phyloP scores from a whole-genome alignment of 2,888 invertebrate species.

The Tipula helvola region DNA sequence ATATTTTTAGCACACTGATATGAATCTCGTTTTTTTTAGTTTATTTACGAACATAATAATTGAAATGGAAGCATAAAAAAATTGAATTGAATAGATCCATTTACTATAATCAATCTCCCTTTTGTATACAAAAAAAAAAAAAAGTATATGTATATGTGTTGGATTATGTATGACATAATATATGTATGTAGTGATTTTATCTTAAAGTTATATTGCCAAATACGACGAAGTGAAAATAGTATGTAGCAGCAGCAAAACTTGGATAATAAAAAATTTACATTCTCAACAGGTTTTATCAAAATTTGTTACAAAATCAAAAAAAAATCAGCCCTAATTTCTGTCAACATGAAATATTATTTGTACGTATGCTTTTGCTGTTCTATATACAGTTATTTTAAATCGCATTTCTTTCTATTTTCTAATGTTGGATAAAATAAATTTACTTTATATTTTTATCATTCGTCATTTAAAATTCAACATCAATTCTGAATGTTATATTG shows the following conservation, averaged over 20 bases:
- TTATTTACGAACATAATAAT: background rate
- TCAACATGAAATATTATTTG: background rate
- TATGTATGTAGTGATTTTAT: background rate
- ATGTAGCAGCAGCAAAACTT: background rate
- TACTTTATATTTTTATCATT: background rate
- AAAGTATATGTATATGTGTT: background rate
- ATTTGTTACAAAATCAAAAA: background rate
- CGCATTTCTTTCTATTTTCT: background rate
- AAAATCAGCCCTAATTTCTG: background rate
- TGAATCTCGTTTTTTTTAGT: background rate
- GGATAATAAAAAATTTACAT: background rate
- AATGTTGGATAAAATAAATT: background rate
- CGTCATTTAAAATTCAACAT: background rate
- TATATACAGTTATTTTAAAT: background rate
- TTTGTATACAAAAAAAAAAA: background rate
- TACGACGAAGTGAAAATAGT: background rate
- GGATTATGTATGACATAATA: background rate
- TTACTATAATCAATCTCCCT: background rate
- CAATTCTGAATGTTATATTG: background rate
- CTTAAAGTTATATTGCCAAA: background rate
- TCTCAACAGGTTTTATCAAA: constrained; percentile 6
- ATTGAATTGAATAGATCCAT: background rate
- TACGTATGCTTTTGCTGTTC: background rate
- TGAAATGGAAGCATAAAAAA: background rate
- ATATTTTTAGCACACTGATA: background rate